A percentile compares a stretch with the other conserved stretches of the same genome.
These are phyloP conservation scores for Mimachlamys varia DNA, from an alignment of 2,888 invertebrate species.

Conservation along the genomic window DNA sequence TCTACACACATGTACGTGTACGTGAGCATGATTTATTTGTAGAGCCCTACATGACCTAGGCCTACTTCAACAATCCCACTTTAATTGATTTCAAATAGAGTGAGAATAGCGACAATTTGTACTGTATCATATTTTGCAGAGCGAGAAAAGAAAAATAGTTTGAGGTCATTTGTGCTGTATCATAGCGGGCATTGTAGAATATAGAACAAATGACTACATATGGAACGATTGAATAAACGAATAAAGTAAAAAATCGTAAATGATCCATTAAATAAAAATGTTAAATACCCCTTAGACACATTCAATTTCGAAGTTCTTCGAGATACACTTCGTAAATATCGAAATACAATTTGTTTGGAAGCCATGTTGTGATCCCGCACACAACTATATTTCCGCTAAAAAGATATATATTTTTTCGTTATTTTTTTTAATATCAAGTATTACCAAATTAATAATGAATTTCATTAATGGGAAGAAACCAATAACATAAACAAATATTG, in stretches of 20 bases:
- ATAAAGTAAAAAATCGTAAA: background rate
- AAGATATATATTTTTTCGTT: background rate
- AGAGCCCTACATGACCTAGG: no score
- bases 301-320: background rate
- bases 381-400: background rate
- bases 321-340: constrained; percentile 3
- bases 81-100: no score
- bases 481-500: background rate
- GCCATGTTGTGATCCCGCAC: constrained; percentile 19
- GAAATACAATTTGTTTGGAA: constrained; percentile 15
- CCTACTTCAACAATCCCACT: no score
- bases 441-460: background rate
- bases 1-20: no score
- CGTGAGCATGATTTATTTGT: no score
- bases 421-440: no score
- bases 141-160: no score
- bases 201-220: background rate
- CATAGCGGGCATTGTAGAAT: no score
- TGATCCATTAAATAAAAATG: background rate
- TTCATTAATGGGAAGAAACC: background rate
- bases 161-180: no score
- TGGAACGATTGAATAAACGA: background rate
- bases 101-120: no score
- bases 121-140: no score
- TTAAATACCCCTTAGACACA: background rate